These are phyloP conservation scores for Empidonax alnorum DNA, from an alignment of 2,113 vertebrate genomes.

Conservation along the genomic window DNA sequence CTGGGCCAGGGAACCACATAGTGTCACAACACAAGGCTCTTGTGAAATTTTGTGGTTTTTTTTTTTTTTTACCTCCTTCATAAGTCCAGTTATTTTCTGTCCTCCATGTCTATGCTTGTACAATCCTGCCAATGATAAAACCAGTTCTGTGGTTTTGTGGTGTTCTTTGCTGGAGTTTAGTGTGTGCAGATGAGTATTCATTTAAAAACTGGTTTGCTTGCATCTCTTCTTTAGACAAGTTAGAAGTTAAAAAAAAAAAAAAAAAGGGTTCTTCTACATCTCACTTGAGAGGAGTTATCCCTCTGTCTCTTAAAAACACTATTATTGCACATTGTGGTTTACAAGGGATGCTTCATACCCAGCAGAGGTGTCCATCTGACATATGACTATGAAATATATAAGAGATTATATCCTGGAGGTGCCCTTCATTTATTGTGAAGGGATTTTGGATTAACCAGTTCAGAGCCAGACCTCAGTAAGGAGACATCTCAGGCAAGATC, in stretches of 20 bases:
- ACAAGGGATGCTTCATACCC: neutral
- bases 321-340: neutral
- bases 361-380: neutral
- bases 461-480: neutral
- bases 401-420: neutral
- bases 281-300: neutral
- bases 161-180: neutral
- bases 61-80: neutral
- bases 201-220: slow-evolving; percentile 9
- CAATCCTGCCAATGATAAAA: slow-evolving; percentile 17
- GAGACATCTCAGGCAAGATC: neutral
- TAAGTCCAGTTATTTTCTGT: neutral
- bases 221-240: neutral
- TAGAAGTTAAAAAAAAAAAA: neutral
- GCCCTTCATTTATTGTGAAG: neutral
- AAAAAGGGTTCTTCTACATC: neutral
- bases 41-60: neutral
- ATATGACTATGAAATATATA: neutral
- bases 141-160: slow-evolving; percentile 50
- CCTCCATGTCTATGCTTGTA: slow-evolving; percentile 1
- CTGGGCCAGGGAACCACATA: neutral
- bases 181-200: neutral
- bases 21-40: neutral
- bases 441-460: neutral
- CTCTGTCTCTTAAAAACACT: neutral